Evolutionary conservation across 2,113 vertebrate genomes (phyloP).

Genomic region (Murina feae): DNA sequence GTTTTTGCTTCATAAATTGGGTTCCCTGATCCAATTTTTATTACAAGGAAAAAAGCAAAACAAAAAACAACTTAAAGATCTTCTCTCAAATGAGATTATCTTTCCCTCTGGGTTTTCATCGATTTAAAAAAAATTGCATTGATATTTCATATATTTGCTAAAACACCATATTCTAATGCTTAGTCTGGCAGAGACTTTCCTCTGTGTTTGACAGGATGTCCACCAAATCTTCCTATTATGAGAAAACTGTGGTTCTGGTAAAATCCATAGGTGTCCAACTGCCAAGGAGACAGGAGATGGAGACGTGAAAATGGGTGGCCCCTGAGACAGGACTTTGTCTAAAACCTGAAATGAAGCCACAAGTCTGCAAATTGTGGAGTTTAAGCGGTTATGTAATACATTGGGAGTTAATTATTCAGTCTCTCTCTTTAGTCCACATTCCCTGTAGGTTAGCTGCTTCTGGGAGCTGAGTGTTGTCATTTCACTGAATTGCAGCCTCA

Average conservation of each 20-base stretch:
- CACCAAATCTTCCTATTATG: neutral
- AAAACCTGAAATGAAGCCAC: neutral
- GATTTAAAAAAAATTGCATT: conserved; percentile 42
- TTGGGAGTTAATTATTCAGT: neutral
- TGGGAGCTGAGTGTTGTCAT: conserved; percentile 38
- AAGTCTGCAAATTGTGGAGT: neutral
- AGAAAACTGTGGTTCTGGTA: neutral
- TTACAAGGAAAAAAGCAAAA: neutral
- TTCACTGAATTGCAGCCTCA: conserved; percentile 53
- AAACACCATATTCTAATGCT: conserved; percentile 5
- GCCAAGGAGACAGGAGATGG: neutral
- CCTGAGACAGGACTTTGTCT: neutral
- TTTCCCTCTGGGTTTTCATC: conserved; percentile 32
- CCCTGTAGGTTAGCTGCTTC: neutral
- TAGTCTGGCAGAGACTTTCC: neutral
- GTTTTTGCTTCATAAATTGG: conserved; percentile 18
- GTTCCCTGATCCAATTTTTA: conserved; percentile 1
- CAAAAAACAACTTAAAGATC: neutral
- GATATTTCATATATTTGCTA: conserved; percentile 40
- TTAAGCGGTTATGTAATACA: neutral
- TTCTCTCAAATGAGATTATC: conserved; percentile 36
- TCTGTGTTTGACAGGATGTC: neutral
- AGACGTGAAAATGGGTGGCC: neutral
- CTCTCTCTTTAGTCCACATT: neutral
- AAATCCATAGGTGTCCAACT: conserved; percentile 20